Base-by-base conservation (phyloP, 2,888 invertebrate species). In the Ptychoptera albimana region DNA sequence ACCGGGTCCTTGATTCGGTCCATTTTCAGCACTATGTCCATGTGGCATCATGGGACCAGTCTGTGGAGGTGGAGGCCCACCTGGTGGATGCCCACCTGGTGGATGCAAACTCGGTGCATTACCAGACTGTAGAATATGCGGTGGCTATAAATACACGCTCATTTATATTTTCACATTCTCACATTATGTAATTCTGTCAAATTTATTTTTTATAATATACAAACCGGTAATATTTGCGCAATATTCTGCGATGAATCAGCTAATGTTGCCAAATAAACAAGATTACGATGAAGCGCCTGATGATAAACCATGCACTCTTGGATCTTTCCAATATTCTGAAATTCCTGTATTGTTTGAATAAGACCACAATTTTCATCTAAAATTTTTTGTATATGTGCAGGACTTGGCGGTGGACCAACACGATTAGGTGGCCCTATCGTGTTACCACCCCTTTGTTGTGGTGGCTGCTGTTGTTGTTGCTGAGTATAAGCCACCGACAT, bases 181-280 rank as follows among this genome's bases (percentile, higher is more conserved):
- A n/a, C n/a, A 7, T 23, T 23, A 23, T 23, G 13, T 32, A 32
- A 37, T 13, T 44, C 9, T 15, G 37, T 41, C n/a, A 10, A 37
- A 31, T 7, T 36, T 42, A 30, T 12, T 16, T 23, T 16, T 41
- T 37, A 11, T 10, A 16, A 65, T 74, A 77, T 74, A 92, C 23
- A 7, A 23, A 23, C 92, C 57, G 93, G 93, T 57, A 93, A 69
- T 54, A 92, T 73, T 46, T 82, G 78, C 60, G 87, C 84, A 51
- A 93, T 83, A 67, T 91, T 93, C 69, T 92, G 92, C 60, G 85
- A 86, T 13, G 89, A 82, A 70, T 98, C 97, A n/a, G 96, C 96
- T 48, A 97, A 77, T 23, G 92, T 89, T 8, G 96, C 94, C 54
- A 98, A 71, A 64, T 93, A 96, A 0, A 96, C 88, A 49, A 98